These are phyloP conservation scores for Poeciliopsis paucimaculata DNA, from an alignment of 2,797 vertebrate species.

Conservation along the genomic window DNA sequence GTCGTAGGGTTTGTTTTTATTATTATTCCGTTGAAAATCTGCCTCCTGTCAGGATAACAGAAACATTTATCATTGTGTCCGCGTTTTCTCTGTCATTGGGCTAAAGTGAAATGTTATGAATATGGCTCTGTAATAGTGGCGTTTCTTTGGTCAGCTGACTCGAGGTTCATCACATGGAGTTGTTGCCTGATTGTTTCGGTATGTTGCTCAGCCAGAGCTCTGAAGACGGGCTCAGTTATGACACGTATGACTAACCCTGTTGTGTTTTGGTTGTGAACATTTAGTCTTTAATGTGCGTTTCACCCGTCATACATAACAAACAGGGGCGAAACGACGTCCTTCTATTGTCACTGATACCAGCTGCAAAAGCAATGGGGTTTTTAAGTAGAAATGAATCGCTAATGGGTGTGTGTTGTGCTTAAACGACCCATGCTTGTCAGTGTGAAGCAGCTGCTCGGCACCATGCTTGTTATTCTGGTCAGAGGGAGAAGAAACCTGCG, in stretches of 20 bases:
- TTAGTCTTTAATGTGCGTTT: neutral
- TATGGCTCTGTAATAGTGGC: neutral
- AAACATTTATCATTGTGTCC: neutral
- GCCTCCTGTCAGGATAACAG: neutral
- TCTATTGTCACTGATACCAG: neutral
- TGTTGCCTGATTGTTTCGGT: slow-evolving; percentile 2
- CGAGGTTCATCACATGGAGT: slow-evolving; percentile 8
- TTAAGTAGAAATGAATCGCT: slow-evolving; percentile 8
- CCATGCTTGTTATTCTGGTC: slow-evolving; percentile 74
- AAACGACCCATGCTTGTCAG: slow-evolving; percentile 24
- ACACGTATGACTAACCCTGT: neutral
- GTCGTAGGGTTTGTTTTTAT: slow-evolving; percentile 3
- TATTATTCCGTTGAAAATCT: neutral
- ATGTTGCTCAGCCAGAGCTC: slow-evolving; percentile 16
- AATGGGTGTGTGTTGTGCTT: slow-evolving; percentile 8
- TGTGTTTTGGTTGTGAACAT: neutral
- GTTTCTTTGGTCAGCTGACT: neutral
- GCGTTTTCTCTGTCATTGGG: neutral
- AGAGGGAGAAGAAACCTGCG: slow-evolving; percentile 52
- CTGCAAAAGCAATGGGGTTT: neutral
- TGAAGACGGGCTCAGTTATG: neutral
- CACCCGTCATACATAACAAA: neutral
- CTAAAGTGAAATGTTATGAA: too few relatives aligned
- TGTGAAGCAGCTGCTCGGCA: slow-evolving; percentile 59
- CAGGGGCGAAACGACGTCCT: neutral